phyloP scores from a whole-genome alignment of 2,888 invertebrate species.

The Apamea monoglypha region DNA sequence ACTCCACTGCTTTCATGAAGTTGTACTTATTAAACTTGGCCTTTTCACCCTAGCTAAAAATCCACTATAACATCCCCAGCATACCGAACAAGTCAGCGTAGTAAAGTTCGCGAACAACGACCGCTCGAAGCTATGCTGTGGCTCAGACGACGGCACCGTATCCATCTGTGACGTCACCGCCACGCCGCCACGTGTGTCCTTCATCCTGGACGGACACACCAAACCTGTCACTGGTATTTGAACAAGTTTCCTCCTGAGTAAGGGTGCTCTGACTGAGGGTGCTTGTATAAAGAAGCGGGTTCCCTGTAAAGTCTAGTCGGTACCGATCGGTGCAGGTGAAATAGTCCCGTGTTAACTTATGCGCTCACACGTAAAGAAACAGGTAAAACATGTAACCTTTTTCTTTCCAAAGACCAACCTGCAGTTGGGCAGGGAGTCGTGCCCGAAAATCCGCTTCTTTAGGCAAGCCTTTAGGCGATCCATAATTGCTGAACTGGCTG shows the following conservation, averaged over 20 bases:
- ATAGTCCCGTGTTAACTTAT: background rate
- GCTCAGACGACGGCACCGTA: slow-evolving; percentile 94
- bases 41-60: background rate
- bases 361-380: background rate
- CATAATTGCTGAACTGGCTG: background rate
- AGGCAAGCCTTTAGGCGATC: background rate
- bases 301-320: background rate
- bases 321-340: background rate
- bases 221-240: slow-evolving; percentile 93
- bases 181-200: slow-evolving; percentile 93
- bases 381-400: too few species aligned
- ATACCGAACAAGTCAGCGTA: slow-evolving; percentile 93
- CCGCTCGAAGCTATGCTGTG: slow-evolving; percentile 94
- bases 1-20: background rate
- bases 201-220: slow-evolving; percentile 93
- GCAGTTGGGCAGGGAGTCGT: too few species aligned
- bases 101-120: slow-evolving; percentile 97
- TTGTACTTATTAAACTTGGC: too few species aligned
- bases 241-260: too few species aligned
- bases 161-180: slow-evolving; percentile 95
- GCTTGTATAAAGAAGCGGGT: background rate
- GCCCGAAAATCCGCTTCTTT: background rate
- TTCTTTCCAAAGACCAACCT: background rate
- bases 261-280: background rate
- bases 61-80: slow-evolving; percentile 80